Evolutionary conservation across 2,888 invertebrate species (phyloP), one percentile per base, ranked within the genome.

Genomic region (Drosophila rellima): DNA sequence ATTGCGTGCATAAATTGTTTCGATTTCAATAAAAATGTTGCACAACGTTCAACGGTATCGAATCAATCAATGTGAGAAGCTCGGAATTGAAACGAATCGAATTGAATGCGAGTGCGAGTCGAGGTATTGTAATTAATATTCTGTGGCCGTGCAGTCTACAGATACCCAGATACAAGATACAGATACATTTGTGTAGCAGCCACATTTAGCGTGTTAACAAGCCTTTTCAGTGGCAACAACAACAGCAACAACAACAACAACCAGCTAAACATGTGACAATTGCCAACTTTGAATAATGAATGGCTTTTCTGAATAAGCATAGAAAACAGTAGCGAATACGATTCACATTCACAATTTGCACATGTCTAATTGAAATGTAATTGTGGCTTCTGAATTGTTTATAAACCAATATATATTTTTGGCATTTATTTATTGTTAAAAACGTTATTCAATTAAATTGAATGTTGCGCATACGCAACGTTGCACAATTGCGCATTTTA

Each of bases 1-100:
- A 86, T 86, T 86, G 85, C 89, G 80, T 87, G 89, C 81, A 89
- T 86, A 86, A 86, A 86, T 89, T 86, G 85, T 70, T 71, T 71
- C 83, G 80, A 88, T 84, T 87, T 82, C 88, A 84, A 84, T 88
- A 85, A 85, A 71, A 80, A 82, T 80, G 77, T 85, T 80, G 87
- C 84, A 85, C 83, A 80, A 82, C 78, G 52, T 26, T 26, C 26
- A 26, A 26, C 26, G n/a, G 40, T 26, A 26, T 26, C 48, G 78
- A 71, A 87, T 82, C 82, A 88, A 82, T 83, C 82, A 86, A 74
- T 88, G 71, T 84, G 82, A 81, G 85, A 82, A 84, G 78, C 74
- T 52, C 63, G 26, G 15, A 33, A 10, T 67, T 48, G 55, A 40
- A 13, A 44, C 59, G 26, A 40, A 17, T 54, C 37, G 55, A 60